A percentile compares a stretch with the other conserved stretches of the same genome.
Evolutionary conservation across 2,888 invertebrate genomes (phyloP).

Genomic region (Candidula unifasciata): DNA sequence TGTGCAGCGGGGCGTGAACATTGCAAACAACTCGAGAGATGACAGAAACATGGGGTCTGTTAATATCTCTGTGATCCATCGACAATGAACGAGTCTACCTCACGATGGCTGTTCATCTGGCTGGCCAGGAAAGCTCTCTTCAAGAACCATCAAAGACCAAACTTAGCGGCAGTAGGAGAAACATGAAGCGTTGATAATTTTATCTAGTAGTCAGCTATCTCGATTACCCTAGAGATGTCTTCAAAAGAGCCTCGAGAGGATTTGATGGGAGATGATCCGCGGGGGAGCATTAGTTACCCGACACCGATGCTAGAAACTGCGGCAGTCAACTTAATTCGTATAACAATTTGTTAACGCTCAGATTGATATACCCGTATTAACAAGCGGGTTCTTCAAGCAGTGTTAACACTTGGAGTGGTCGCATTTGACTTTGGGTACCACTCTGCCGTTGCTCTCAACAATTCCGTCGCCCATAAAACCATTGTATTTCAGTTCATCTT

Average conservation of each 20-base stretch:
- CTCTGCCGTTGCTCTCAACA: neutral
- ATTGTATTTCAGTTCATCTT: slow-evolving; percentile 27
- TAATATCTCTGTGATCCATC: neutral
- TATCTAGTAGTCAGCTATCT: neutral
- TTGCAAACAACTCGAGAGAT: neutral
- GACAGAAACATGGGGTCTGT: neutral
- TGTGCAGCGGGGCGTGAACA: neutral
- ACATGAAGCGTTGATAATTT: neutral
- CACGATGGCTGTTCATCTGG: neutral
- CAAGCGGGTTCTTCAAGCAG: neutral
- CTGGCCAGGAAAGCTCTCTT: slow-evolving; percentile 3
- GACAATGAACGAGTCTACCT: neutral
- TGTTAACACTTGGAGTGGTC: slow-evolving; percentile 41
- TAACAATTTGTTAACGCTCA: slow-evolving; percentile 17
- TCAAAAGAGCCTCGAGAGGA: slow-evolving; percentile 25
- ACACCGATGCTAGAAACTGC: slow-evolving; percentile 27
- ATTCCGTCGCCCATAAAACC: neutral
- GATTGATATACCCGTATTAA: neutral
- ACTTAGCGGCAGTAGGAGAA: neutral
- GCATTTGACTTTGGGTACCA: slow-evolving; percentile 18
- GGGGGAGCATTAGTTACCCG: slow-evolving; percentile 18
- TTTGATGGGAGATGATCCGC: neutral
- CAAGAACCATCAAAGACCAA: slow-evolving; percentile 29
- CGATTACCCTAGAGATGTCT: neutral
- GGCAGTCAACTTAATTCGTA: neutral